These are phyloP conservation scores for Strigamia transsilvanica DNA, from an alignment of 2,888 invertebrate species.

Conservation along the genomic window DNA sequence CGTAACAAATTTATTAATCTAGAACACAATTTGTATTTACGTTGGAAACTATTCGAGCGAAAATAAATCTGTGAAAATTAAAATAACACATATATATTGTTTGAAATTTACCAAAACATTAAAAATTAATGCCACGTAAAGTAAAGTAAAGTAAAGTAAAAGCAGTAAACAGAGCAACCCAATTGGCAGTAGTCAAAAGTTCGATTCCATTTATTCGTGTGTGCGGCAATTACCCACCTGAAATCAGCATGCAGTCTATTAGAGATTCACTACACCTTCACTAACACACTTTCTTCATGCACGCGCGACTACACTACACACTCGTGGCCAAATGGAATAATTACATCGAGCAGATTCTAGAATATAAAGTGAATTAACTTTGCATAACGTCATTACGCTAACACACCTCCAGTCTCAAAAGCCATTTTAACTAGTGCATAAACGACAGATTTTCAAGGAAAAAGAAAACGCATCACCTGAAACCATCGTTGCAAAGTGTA, in stretches of 20 bases:
- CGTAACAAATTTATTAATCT: not conserved
- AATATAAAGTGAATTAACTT: slow-evolving; percentile 44
- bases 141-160: slow-evolving; percentile 20
- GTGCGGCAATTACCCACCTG: slow-evolving; percentile 32
- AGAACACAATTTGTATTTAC: no score
- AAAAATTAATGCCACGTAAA: not conserved
- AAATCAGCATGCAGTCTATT: slow-evolving; percentile 42
- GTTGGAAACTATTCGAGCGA: no score
- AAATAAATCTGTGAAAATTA: no score
- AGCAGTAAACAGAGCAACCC: not conserved
- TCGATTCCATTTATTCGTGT: not conserved
- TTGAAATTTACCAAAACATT: not conserved
- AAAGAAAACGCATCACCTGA: slow-evolving; percentile 44
- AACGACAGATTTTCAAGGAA: slow-evolving; percentile 42
- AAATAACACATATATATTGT: not conserved
- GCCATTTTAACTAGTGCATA: slow-evolving; percentile 42
- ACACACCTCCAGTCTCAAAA: slow-evolving; percentile 42
- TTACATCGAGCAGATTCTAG: slow-evolving; percentile 44
- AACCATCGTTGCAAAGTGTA: slow-evolving; percentile 44
- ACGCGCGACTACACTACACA: slow-evolving; percentile 42
- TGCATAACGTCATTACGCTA: slow-evolving; percentile 42
- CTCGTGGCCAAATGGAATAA: slow-evolving; percentile 37
- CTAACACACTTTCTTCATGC: slow-evolving; percentile 44
- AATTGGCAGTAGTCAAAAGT: slow-evolving; percentile 24
- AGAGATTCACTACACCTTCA: slow-evolving; percentile 42